phyloP scores from a whole-genome alignment of 2,113 vertebrate species.

The Melanocharis versteri region DNA sequence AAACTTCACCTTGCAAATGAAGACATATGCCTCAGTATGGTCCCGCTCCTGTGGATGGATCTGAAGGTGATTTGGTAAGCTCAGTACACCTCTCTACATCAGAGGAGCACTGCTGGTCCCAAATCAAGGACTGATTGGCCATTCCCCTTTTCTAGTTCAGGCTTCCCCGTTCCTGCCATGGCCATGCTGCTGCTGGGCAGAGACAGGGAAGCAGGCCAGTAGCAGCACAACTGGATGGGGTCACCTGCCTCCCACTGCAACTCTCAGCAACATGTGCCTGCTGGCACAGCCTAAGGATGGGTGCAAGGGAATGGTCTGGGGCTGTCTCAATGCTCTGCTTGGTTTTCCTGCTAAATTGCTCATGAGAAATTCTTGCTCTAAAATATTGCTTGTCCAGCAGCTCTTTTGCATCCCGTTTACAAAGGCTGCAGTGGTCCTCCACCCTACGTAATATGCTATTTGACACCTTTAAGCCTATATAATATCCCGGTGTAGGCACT shows the following conservation, averaged over 20 bases:
- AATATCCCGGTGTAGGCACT: not conserved
- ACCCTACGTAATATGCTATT: not conserved
- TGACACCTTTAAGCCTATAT: not conserved
- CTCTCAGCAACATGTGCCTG: not conserved
- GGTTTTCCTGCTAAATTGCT: not conserved
- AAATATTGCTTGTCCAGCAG: not conserved
- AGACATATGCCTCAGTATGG: not conserved
- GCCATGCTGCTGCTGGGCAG: not conserved
- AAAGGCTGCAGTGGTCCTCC: not conserved
- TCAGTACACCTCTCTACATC: not conserved
- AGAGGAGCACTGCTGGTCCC: not conserved
- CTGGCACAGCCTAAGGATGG: rapidly evolving
- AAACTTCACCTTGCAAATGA: not conserved
- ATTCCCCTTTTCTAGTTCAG: not conserved
- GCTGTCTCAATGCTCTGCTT: not conserved
- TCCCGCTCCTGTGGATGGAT: rapidly evolving
- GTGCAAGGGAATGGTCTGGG: not conserved
- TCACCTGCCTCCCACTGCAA: not conserved
- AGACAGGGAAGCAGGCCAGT: not conserved
- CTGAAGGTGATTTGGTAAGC: not conserved
- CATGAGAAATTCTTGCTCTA: not conserved
- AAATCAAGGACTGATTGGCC: not conserved
- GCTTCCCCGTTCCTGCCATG: not conserved
- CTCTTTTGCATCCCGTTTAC: not conserved
- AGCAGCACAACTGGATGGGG: rapidly evolving